A percentile compares a stretch with the other conserved stretches of the same genome.
phyloP scores from a whole-genome alignment of 1,140 invertebrate species.

The Onthophagus taurus region DNA sequence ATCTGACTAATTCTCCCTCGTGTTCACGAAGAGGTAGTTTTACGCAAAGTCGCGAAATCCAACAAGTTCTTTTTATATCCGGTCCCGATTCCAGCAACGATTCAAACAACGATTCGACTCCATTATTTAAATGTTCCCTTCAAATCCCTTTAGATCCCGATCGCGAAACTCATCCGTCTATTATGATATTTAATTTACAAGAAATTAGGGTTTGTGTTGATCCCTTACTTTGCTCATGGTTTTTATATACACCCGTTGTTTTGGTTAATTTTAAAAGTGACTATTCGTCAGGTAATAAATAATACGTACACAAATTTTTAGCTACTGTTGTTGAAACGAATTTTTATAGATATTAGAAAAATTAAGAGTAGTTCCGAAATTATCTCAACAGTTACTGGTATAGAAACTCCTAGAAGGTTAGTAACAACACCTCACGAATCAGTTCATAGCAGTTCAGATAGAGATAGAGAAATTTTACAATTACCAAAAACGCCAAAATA shows the following conservation, averaged over 20 bases:
- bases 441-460: slow-evolving; percentile 33
- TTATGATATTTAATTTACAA: slow-evolving; percentile 48
- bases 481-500: slow-evolving; percentile 18
- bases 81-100: slow-evolving; percentile 42
- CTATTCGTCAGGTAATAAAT: not conserved
- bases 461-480: slow-evolving; percentile 22
- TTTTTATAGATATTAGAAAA: not conserved
- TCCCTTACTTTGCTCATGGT: slow-evolving; percentile 51
- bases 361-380: slow-evolving; percentile 17
- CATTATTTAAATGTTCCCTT: slow-evolving; percentile 38
- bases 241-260: slow-evolving; percentile 45
- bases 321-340: no score
- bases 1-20: no score
- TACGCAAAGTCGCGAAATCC: slow-evolving; percentile 32
- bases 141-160: slow-evolving; percentile 45
- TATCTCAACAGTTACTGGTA: slow-evolving; percentile 31
- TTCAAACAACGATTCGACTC: slow-evolving; percentile 12
- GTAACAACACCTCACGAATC: slow-evolving; percentile 33
- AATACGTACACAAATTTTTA: no score
- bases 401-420: slow-evolving; percentile 31
- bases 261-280: slow-evolving; percentile 30
- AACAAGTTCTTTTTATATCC: slow-evolving; percentile 47
- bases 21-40: not conserved
- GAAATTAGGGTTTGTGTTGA: slow-evolving; percentile 51
- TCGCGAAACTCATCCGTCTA: slow-evolving; percentile 42